phyloP scores from a whole-genome alignment of 1,140 invertebrate species.

The Andricus grossulariae region DNA sequence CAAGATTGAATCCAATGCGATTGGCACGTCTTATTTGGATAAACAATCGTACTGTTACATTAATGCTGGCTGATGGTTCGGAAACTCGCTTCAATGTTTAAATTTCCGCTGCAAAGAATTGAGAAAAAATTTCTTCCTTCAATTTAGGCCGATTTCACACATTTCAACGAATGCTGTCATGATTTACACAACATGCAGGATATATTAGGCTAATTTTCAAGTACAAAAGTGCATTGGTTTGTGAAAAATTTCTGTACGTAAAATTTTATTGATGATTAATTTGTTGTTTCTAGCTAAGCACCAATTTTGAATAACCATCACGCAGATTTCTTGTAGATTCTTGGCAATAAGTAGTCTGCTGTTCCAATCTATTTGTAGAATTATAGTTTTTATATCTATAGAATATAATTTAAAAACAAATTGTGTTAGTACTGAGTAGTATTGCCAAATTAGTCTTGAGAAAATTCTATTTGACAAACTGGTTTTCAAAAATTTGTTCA shows the following conservation, averaged over 20 bases:
- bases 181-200: conserved; percentile 8
- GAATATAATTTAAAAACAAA: neutral
- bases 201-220: conserved; percentile 16
- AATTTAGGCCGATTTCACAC: neutral
- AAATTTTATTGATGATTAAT: too few species aligned
- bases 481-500: too few species aligned
- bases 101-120: conserved; percentile 42
- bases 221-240: conserved; percentile 18
- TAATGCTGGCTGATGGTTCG: conserved; percentile 94
- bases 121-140: neutral
- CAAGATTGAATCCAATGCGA: conserved; percentile 90
- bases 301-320: neutral
- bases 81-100: conserved; percentile 94
- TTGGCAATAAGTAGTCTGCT: neutral
- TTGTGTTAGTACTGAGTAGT: neutral
- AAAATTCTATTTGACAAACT: neutral
- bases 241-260: neutral
- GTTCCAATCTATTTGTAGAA: neutral
- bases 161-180: conserved; percentile 13
- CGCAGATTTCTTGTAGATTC: neutral
- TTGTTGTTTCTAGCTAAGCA: too few species aligned
- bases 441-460: neutral
- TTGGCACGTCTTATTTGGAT: conserved; percentile 94
- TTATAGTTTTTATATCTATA: neutral
- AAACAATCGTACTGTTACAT: conserved; percentile 91